Evolutionary conservation across 2,888 invertebrate species (phyloP).

Genomic region (Orchesellides sinensis): DNA sequence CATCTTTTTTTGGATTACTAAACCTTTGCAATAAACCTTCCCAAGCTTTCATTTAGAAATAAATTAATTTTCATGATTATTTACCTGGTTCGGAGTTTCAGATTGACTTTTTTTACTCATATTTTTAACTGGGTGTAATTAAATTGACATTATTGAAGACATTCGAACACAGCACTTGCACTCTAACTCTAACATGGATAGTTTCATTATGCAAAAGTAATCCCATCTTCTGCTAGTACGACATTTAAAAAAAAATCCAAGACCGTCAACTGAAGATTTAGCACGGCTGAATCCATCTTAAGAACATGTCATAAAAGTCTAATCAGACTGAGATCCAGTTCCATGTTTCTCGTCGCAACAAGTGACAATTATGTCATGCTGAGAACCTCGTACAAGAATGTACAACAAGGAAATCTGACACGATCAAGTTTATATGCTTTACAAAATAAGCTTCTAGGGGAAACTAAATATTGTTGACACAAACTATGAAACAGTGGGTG

Average conservation of each 20-base stretch:
- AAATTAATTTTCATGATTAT: background rate
- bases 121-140: no score
- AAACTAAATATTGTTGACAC: no score
- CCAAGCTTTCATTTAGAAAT: no score
- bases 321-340: conserved; percentile 53
- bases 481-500: background rate
- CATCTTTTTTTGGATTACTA: no score
- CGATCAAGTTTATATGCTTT: background rate
- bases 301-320: background rate
- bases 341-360: conserved; percentile 26
- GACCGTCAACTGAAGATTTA: background rate
- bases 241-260: no score
- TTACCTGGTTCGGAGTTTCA: conserved; percentile 30
- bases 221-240: no score
- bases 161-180: no score
- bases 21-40: background rate
- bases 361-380: conserved; percentile 31
- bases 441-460: background rate
- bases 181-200: no score
- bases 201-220: no score
- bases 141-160: no score
- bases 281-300: background rate
- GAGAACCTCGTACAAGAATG: conserved; percentile 20
- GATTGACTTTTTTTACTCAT: conserved; percentile 23
- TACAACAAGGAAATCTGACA: background rate